phyloP scores from a whole-genome alignment of 53 echinoderm and acorn worm species.

The Apostichopus leukothele region DNA sequence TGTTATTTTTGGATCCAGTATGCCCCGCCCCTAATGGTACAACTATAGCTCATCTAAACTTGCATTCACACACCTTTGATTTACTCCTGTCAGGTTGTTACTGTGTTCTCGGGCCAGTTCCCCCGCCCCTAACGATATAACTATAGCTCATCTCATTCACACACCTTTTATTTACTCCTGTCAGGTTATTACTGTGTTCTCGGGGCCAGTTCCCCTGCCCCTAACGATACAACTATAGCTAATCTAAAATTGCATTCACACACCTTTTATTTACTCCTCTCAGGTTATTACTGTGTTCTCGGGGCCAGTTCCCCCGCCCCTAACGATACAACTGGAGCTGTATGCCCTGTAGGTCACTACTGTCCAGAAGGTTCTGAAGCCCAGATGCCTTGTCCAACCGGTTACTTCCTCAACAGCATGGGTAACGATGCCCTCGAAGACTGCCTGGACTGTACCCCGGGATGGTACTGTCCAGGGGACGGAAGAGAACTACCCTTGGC shows the following conservation, averaged over 20 bases:
- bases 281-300: constrained; percentile 84
- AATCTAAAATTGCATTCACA: too few species aligned
- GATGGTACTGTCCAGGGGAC: constrained; percentile 85
- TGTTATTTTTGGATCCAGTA: constrained; percentile 69
- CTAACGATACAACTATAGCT: constrained; percentile 68
- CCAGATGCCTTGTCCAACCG: constrained; percentile 77
- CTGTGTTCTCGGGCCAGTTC: constrained; percentile 71
- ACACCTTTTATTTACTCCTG: neutral
- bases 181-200: constrained; percentile 84
- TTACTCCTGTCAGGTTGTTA: constrained; percentile 62
- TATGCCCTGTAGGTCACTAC: constrained; percentile 93
- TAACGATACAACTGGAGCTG: constrained; percentile 70
- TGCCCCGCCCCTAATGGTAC: constrained; percentile 71
- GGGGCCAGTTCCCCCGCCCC: constrained; percentile 69
- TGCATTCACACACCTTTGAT: neutral
- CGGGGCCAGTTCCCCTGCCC: constrained; percentile 63
- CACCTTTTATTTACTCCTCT: neutral
- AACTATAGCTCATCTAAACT: constrained; percentile 52
- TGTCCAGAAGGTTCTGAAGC: constrained; percentile 79
- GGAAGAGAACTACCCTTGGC: constrained; percentile 69
- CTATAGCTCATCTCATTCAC: constrained; percentile 50
- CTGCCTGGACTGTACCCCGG: constrained; percentile 78
- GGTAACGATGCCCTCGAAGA: constrained; percentile 71
- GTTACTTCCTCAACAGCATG: constrained; percentile 73
- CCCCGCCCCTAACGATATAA: constrained; percentile 76